Base-by-base conservation (phyloP, 2,888 invertebrate genomes). In the Drosophila flavopinicola region DNA sequence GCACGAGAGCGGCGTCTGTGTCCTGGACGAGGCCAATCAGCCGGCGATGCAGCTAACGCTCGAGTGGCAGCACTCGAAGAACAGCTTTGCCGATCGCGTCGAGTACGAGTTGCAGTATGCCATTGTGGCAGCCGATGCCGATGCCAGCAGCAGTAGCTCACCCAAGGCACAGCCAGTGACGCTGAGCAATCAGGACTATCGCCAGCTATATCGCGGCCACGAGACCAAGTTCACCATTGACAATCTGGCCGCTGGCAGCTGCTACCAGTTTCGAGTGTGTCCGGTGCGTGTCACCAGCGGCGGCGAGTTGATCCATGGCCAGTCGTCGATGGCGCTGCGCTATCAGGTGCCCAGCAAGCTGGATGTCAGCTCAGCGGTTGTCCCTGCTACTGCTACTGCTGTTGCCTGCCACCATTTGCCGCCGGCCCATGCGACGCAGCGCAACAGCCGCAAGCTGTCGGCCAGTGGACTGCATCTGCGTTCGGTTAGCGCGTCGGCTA, bases 221-320 rank as follows among this genome's bases (percentile, higher is more conserved):
- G 94, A 93, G 77, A 92, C 93, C 57, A 93, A 92, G 91, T 93
- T 92, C 89, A 92, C 92, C 89, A 91, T 95, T 89, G 92, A 93
- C 91, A 94, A 94, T 88, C 92, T 97, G 88, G 94, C 95, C 82
- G 93, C 94, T 48, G 95, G 95, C 83, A 93, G 93, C 53, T 95
- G 95, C 89, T 97, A 97, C 92, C 92, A 92, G 83, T 94, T 95
- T 83, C 94, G 97, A 53, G 96, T 97, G 69, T 95, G 95, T 91
- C 94, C 95, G 24, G 93, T 96, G 83, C 93, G 97, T 42, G 90
- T 93, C 53, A 92, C 93, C 78, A 93, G 93, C 33, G 76, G 75
- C 20, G 88, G 87, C 1, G 93, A 93, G 80, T 92, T 96, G 75
- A 91, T 93, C 61, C 54, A 80, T 20, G 95, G 96, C 64, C 94